These are phyloP conservation scores for Caenorhabditis zanzibari DNA, from an alignment of 2,888 invertebrate genomes.

Conservation along the genomic window DNA sequence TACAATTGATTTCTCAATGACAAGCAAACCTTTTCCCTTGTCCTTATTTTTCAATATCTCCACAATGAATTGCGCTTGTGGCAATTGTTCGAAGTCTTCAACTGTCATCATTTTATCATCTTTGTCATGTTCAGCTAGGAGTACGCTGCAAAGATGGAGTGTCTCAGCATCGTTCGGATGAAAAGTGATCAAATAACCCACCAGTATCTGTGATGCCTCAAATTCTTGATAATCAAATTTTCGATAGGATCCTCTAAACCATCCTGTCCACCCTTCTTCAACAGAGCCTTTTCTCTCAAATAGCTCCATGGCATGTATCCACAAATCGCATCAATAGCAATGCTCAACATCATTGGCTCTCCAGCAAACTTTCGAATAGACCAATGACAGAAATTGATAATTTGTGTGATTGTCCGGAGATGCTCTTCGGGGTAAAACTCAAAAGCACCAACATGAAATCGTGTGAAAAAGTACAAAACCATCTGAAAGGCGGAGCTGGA, in stretches of 20 bases:
- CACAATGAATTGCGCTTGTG: slow-evolving; percentile 41
- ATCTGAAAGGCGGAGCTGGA: slow-evolving; percentile 36
- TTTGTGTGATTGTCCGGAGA: slow-evolving; percentile 14
- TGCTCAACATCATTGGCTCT: slow-evolving; percentile 48
- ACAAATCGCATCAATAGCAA: slow-evolving; percentile 58
- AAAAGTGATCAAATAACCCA: slow-evolving; percentile 2
- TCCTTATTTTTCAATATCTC: slow-evolving; percentile 23
- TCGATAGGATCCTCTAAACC: slow-evolving; percentile 29
- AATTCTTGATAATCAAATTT: slow-evolving; percentile 27
- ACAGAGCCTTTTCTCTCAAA: slow-evolving; percentile 26
- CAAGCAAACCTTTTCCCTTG: slow-evolving; percentile 6
- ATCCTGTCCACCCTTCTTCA: neutral
- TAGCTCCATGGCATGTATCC: slow-evolving; percentile 51
- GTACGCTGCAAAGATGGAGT: slow-evolving; percentile 28
- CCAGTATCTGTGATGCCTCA: slow-evolving; percentile 44
- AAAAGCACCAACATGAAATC: slow-evolving; percentile 39
- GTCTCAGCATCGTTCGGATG: neutral
- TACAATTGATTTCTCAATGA: neutral
- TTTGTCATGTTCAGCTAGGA: slow-evolving; percentile 42
- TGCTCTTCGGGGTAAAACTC: slow-evolving; percentile 35
- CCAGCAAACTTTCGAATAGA: slow-evolving; percentile 28
- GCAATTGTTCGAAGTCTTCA: slow-evolving; percentile 30
- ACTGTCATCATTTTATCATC: slow-evolving; percentile 5
- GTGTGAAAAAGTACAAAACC: slow-evolving; percentile 46
- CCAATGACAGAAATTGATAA: slow-evolving; percentile 35